Conservation (phyloP, 2,888 invertebrate genomes). For the Biston betularia region DNA sequence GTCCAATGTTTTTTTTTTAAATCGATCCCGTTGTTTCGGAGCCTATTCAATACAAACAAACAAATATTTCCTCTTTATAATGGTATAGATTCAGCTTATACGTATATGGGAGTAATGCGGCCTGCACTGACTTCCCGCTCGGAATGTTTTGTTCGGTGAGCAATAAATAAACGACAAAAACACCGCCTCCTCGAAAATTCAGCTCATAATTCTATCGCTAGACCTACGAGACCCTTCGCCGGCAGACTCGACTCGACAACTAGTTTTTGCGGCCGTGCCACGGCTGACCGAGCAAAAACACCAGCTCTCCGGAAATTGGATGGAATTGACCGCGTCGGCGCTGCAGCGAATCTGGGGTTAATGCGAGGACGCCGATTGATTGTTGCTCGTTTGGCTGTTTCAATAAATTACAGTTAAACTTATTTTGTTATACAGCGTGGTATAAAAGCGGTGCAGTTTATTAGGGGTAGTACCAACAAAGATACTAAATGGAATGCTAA, state of each 20-base stretch:
- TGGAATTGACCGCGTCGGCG: constrained; percentile 54
- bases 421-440: background rate
- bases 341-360: constrained; percentile 33
- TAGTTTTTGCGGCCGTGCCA: constrained; percentile 37
- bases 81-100: too few species aligned
- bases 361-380: constrained; percentile 30
- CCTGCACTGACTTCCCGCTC: too few species aligned
- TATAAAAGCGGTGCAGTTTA: too few species aligned
- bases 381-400: constrained; percentile 10
- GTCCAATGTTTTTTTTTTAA: too few species aligned
- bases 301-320: constrained; percentile 54
- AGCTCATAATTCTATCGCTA: constrained; percentile 57
- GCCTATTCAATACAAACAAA: too few species aligned
- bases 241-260: constrained; percentile 9
- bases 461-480: too few species aligned
- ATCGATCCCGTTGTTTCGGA: too few species aligned
- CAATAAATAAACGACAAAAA: constrained; percentile 22
- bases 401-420: background rate
- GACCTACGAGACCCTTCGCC: constrained; percentile 45
- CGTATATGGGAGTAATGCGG: too few species aligned
- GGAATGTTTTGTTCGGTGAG: too few species aligned
- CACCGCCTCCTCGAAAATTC: constrained; percentile 33
- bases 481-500: too few species aligned
- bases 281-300: constrained; percentile 53
- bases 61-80: too few species aligned